Percentiles rank a stretch among this genome's conserved stretches.
Evolutionary conservation across 2,113 vertebrate genomes (phyloP).

Genomic region (Globicephala melas): DNA sequence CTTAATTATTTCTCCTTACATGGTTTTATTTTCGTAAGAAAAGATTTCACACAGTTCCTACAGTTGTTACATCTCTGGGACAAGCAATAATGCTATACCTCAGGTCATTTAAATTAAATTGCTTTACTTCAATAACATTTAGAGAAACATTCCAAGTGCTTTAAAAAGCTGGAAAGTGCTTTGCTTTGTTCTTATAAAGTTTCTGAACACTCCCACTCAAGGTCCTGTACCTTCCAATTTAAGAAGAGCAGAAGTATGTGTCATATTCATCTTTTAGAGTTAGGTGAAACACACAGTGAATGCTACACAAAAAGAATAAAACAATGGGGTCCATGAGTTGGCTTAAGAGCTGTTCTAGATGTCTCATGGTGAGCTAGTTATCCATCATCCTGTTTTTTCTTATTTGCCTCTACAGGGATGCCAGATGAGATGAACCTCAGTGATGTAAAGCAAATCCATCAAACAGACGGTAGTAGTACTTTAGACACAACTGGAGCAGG

Average conservation of each 20-base stretch:
- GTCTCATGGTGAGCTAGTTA: background rate
- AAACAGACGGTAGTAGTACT: constrained; percentile 50
- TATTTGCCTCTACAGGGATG: constrained; percentile 80
- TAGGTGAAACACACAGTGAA: constrained; percentile 15
- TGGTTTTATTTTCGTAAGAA: background rate
- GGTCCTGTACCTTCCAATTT: background rate
- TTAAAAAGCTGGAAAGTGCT: background rate
- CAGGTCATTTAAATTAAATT: background rate
- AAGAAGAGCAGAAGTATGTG: background rate
- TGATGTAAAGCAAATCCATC: constrained; percentile 78
- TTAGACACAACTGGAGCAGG: constrained; percentile 70
- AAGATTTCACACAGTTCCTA: background rate
- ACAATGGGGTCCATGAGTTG: background rate
- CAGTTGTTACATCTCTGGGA: background rate
- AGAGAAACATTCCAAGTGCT: background rate
- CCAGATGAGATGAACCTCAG: constrained; percentile 79
- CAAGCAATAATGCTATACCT: background rate
- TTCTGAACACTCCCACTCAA: constrained; percentile 52
- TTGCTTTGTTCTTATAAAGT: constrained; percentile 34
- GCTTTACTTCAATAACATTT: background rate
- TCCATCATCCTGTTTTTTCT: constrained; percentile 67
- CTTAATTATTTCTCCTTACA: background rate
- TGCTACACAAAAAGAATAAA: background rate
- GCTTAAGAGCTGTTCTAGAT: constrained; percentile 39
- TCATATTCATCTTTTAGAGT: constrained; percentile 30